Percentiles rank a stretch among this genome's conserved stretches.
Evolutionary conservation across 2,888 invertebrate genomes (phyloP).

Genomic region (Drosophila anomalata): DNA sequence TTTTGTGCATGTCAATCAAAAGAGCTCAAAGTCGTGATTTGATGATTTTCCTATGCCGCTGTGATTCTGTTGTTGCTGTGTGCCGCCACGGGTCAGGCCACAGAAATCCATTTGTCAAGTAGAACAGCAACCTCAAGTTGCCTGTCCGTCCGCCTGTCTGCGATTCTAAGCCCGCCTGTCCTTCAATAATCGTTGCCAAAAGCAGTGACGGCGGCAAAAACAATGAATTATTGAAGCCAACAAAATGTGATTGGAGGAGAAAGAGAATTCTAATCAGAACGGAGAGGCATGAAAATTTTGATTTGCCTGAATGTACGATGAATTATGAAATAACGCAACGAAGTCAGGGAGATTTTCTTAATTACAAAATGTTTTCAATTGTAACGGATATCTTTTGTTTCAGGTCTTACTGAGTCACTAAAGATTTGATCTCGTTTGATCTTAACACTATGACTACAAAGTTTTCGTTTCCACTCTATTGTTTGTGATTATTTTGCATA

Average conservation of each 20-base stretch:
- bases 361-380: conserved; percentile 5
- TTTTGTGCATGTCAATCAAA: conserved; percentile 72
- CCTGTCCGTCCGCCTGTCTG: conserved; percentile 15
- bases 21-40: conserved; percentile 73
- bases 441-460: not conserved
- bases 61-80: conserved; percentile 15
- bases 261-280: conserved; percentile 39
- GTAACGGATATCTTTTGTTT: not conserved
- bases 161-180: conserved; percentile 45
- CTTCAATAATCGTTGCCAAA: conserved; percentile 47
- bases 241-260: conserved; percentile 23
- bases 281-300: conserved; percentile 34
- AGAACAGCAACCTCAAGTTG: conserved; percentile 44
- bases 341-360: not conserved
- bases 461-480: not conserved
- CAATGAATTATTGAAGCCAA: conserved; percentile 46
- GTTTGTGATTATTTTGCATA: too few relatives aligned
- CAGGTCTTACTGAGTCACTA: too few relatives aligned
- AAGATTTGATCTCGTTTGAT: not conserved
- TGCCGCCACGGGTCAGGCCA: conserved; percentile 32
- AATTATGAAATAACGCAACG: conserved; percentile 14
- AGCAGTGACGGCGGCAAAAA: conserved; percentile 38
- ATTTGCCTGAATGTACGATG: conserved; percentile 18
- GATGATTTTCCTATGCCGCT: conserved; percentile 65
- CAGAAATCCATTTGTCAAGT: conserved; percentile 55